These are phyloP conservation scores for Datnioides undecimradiatus DNA, from an alignment of 2,113 vertebrate species.

Conservation along the genomic window DNA sequence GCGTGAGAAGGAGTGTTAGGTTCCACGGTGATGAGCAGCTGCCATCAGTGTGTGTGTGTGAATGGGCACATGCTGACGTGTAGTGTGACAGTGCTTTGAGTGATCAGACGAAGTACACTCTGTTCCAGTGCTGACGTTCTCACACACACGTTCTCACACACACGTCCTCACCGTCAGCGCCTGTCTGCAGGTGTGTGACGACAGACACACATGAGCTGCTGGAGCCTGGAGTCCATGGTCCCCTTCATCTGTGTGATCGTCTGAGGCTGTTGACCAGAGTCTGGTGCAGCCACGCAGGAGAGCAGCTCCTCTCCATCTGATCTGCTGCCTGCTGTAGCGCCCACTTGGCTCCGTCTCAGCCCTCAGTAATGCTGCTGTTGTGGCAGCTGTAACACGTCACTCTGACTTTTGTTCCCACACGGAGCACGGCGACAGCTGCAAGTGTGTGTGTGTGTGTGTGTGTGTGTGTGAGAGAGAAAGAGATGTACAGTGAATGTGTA, in stretches of 20 bases:
- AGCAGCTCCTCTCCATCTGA: not conserved
- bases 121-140: no score
- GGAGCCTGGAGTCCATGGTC: not conserved
- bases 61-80: no score
- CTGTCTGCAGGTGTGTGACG: not conserved
- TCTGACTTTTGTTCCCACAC: conserved; percentile 41
- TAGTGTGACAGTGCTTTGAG: no score
- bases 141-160: no score
- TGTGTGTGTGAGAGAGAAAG: no score
- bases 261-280: not conserved
- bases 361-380: conserved; percentile 21
- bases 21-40: no score
- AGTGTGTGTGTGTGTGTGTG: not conserved
- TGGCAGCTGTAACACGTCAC: conserved; percentile 53
- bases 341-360: not conserved
- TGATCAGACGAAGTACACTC: no score
- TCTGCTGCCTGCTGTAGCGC: not conserved
- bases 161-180: not conserved
- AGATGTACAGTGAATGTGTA: not conserved
- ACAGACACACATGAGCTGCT: not conserved
- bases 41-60: no score
- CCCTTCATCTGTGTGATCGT: not conserved
- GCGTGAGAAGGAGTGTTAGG: no score
- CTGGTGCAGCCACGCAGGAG: not conserved
- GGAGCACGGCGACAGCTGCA: conserved; percentile 13